Conservation (phyloP, 2,888 invertebrate species). For the Drosophila siamana region DNA sequence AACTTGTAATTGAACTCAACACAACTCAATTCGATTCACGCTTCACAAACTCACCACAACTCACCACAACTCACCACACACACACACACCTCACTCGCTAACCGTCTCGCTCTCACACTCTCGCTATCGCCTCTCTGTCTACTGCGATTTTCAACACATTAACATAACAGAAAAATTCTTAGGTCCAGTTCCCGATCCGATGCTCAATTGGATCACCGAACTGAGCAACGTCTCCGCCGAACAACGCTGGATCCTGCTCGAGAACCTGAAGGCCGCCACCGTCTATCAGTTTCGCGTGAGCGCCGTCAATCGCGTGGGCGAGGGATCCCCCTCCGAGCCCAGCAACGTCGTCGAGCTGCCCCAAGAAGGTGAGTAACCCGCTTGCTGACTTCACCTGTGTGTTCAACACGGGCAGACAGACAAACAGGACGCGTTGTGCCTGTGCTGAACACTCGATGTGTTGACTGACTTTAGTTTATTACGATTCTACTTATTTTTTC, state of each 20-base stretch:
- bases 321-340: conserved; percentile 95
- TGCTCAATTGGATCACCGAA: conserved; percentile 95
- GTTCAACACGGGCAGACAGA: background rate
- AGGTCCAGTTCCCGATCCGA: conserved; percentile 94
- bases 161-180: conserved; percentile 86
- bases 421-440: background rate
- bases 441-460: background rate
- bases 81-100: background rate
- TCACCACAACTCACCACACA: background rate
- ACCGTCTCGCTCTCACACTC: conserved; percentile 1
- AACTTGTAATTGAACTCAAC: conserved; percentile 8
- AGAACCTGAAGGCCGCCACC: conserved; percentile 96
- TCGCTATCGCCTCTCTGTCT: conserved; percentile 10
- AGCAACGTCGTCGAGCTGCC: conserved; percentile 96
- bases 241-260: conserved; percentile 92
- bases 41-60: conserved; percentile 10
- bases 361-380: conserved; percentile 93
- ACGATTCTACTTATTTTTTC: background rate
- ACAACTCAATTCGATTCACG: conserved; percentile 17
- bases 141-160: conserved; percentile 69
- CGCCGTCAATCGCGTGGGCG: conserved; percentile 97
- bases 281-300: conserved; percentile 99
- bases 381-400: background rate
- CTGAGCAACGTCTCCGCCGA: conserved; percentile 93
- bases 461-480: background rate